Evolutionary conservation across 2,113 vertebrate species (phyloP), one percentile per base, ranked within the genome.

Genomic region (Otis tarda): DNA sequence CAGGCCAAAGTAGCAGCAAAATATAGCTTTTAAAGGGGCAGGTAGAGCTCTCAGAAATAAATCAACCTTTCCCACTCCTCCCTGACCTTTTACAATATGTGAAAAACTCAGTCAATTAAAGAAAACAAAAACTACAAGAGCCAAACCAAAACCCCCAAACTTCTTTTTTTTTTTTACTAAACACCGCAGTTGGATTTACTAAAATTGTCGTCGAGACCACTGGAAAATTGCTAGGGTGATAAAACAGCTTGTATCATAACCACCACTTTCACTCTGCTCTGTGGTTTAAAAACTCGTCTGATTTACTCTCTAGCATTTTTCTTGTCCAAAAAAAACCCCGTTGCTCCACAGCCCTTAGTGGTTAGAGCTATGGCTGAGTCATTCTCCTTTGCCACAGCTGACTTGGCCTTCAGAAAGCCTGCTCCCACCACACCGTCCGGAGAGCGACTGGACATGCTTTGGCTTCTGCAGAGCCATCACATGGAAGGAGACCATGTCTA

Each of bases 221-320:
- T 95, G 92, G 86, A 94, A 96, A 94, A 94, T 96, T 95, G 35
- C 86, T 95, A 80, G 94, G 88, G 90, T 92, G 96, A 96, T 88
- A 83, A 93, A 97, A 94, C 45, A 86, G 76, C 87, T 95, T 89
- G 93, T 93, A 93, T 83, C 52, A 89, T 96, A 96, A 96, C 85
- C 79, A 94, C 91, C 43, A 70, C 81, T 93, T 96, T 91, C 56
- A 81, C 93, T 94, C 71, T 92, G 60, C 88, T 45, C 6, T 96
- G 93, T 94, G 95, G 97, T 97, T 97, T 95, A 82, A 95, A 94
- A 96, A 89, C 76, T 94, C 87, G 78, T 86, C 56, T 96, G 83
- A 88, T 86, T 96, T 86, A 79, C 83, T 94, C 85, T 73, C 35
- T 55, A 87, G 23, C 59, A 57, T 96, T 98, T 95, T 96, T 93